A percentile compares a stretch with the other conserved stretches of the same genome.
These are phyloP conservation scores for Anabas testudineus DNA, from an alignment of 2,797 vertebrate species.

Conservation along the genomic window DNA sequence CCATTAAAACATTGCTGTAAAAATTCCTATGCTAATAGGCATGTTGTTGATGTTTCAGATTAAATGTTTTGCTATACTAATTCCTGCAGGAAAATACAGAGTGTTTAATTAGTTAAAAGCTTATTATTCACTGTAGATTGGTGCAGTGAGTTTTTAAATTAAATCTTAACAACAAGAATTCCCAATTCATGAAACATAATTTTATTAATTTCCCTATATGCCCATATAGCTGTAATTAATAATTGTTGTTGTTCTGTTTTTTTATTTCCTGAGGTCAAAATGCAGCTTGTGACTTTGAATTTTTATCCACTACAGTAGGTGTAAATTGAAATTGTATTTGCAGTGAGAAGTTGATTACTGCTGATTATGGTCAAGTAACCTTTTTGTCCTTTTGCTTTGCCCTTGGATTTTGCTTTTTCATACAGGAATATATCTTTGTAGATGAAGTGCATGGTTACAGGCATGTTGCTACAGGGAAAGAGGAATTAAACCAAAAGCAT, in stretches of 20 bases:
- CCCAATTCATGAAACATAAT: slow-evolving; percentile 42
- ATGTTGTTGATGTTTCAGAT: slow-evolving; percentile 3
- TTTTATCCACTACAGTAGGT: too few species aligned
- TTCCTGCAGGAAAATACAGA: slow-evolving; percentile 1
- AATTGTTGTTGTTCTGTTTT: neutral
- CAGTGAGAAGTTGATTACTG: slow-evolving; percentile 5
- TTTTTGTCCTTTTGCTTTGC: slow-evolving; percentile 12
- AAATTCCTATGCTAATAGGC: slow-evolving; percentile 2
- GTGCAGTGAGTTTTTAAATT: slow-evolving; percentile 24
- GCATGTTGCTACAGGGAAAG: neutral
- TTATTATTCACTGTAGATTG: slow-evolving; percentile 13
- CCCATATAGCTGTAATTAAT: too few species aligned
- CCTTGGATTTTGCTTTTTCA: neutral
- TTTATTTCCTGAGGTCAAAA: slow-evolving; percentile 5
- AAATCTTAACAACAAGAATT: slow-evolving; percentile 58
- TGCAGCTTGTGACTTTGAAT: neutral
- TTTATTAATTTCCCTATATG: slow-evolving; percentile 17
- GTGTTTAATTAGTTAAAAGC: slow-evolving; percentile 37
- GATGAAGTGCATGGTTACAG: neutral
- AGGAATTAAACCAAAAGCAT: slow-evolving; percentile 5
- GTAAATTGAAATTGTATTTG: slow-evolving; percentile 4
- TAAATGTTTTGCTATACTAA: slow-evolving; percentile 4
- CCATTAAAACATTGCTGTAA: slow-evolving; percentile 1
- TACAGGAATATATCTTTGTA: slow-evolving; percentile 7
- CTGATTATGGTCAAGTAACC: slow-evolving; percentile 1